Evolutionary conservation across 1,140 invertebrate species (phyloP).

Genomic region (Pseudomyrmex sp.): DNA sequence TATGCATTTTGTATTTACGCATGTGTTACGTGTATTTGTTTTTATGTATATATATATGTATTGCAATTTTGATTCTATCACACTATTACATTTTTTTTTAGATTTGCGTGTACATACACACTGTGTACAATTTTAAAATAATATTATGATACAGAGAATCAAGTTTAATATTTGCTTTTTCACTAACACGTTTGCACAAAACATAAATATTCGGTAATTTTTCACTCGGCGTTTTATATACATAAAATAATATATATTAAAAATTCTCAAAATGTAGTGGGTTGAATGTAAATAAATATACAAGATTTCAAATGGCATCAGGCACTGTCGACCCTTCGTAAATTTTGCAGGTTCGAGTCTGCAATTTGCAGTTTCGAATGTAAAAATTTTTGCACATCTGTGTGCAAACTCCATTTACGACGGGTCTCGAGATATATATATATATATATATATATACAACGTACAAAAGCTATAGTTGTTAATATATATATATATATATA

Average conservation of each 20-base stretch:
- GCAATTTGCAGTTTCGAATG: conserved; percentile 4
- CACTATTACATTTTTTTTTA: conserved; percentile 16
- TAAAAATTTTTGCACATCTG: conserved; percentile 32
- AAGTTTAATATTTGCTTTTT: too few species aligned
- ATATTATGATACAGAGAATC: background rate
- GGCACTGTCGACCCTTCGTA: conserved; percentile 78
- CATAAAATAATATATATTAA: conserved; percentile 6
- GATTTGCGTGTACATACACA: conserved; percentile 5
- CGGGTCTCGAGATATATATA: conserved; percentile 19
- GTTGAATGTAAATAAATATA: conserved; percentile 63
- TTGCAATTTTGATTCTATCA: conserved; percentile 34
- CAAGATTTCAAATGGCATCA: conserved; percentile 72
- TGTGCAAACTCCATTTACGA: conserved; percentile 49
- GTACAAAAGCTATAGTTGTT: too few species aligned
- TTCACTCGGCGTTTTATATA: background rate
- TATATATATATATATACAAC: background rate
- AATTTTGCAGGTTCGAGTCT: conserved; percentile 59
- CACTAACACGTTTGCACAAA: background rate
- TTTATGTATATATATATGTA: background rate
- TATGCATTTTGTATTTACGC: background rate
- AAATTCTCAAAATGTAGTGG: conserved; percentile 37
- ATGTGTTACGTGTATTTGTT: too few species aligned
- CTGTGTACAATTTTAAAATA: background rate
- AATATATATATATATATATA: too few species aligned
- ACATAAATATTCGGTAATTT: background rate